phyloP scores from a whole-genome alignment of 2,888 invertebrate genomes.

The Callosobruchus maculatus region DNA sequence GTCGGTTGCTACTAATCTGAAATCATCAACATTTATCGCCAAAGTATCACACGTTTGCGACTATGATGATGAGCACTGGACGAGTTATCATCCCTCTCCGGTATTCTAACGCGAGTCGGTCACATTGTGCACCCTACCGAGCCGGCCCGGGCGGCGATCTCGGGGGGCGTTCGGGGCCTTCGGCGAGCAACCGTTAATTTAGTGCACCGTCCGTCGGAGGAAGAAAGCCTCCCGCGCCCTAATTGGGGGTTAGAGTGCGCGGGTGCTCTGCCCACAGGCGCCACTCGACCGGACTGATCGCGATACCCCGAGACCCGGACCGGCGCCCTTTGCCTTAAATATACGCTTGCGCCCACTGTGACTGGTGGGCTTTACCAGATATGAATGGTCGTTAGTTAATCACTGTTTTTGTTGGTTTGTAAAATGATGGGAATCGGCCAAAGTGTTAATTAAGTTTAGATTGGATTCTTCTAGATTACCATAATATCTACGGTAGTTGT shows the following conservation, averaged over 20 bases:
- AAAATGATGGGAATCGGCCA: background rate
- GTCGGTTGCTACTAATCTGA: too few species aligned
- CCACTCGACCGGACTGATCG: slow-evolving; percentile 26
- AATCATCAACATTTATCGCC: too few species aligned
- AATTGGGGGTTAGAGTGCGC: slow-evolving; percentile 36
- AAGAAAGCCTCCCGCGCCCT: slow-evolving; percentile 10
- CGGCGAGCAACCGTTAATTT: slow-evolving; percentile 36
- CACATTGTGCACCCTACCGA: background rate
- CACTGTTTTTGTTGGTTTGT: background rate
- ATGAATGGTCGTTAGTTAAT: background rate
- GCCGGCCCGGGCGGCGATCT: slow-evolving; percentile 5
- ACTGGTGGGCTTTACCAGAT: background rate
- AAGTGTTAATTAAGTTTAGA: background rate
- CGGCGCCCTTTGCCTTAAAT: background rate
- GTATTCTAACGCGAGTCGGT: background rate
- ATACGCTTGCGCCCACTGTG: background rate
- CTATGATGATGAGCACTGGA: too few species aligned
- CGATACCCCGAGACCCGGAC: slow-evolving; percentile 11
- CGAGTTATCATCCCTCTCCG: background rate
- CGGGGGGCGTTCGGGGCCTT: slow-evolving; percentile 32
- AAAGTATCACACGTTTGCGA: too few species aligned
- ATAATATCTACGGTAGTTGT: background rate
- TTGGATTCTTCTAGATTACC: background rate
- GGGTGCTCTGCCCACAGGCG: slow-evolving; percentile 36
- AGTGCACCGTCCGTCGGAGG: slow-evolving; percentile 28